Base-by-base conservation (phyloP, 2,888 invertebrate species). In the Scaptomyza parva region DNA sequence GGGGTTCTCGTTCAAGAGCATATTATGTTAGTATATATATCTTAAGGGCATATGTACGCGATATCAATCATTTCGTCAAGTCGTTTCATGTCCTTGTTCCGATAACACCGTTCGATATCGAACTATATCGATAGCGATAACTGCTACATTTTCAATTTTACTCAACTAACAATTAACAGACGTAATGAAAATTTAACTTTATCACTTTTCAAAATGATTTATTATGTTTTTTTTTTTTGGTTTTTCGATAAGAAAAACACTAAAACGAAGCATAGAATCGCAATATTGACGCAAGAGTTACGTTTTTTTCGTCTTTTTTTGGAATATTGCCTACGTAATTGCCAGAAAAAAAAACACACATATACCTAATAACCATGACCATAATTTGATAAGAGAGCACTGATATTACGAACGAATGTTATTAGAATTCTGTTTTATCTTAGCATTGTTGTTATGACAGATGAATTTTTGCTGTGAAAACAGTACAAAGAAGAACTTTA, bases 271-370 rank as follows among this genome's bases (percentile, higher is more conserved):
- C 4, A 22, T 14, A 41, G 8, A 35, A 52, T 48, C 26, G 52
- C 30, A 48, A 48, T 12, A 45, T 54, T 59, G 44, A 53, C 72
- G 72, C 53, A 66, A 58, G 28, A 14, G 24, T 22, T n/a, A n/a
- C n/a, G n/a, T n/a, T n/a, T n/a, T n/a, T n/a, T n/a, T n/a, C n/a
- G n/a, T n/a, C n/a, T n/a, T n/a, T n/a, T n/a, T n/a, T n/a, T n/a
- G n/a, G n/a, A n/a, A n/a, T n/a, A n/a, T n/a, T 20, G 28, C 24
- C 24, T 22, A 58, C 69, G 73, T 51, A 72, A 72, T 71, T 59
- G 53, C 45, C 51, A 9, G 18, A 50, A 53, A 53, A 62, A 41
- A 43, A 14, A 14, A 35, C 8, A 8, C 7, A 35, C 40, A 33
- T 28, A 28, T 58, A 65, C 47, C 41, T 37, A 20, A 17, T 37